Conservation (phyloP, 2,888 invertebrate genomes). For the Drosophila kanekoi region DNA sequence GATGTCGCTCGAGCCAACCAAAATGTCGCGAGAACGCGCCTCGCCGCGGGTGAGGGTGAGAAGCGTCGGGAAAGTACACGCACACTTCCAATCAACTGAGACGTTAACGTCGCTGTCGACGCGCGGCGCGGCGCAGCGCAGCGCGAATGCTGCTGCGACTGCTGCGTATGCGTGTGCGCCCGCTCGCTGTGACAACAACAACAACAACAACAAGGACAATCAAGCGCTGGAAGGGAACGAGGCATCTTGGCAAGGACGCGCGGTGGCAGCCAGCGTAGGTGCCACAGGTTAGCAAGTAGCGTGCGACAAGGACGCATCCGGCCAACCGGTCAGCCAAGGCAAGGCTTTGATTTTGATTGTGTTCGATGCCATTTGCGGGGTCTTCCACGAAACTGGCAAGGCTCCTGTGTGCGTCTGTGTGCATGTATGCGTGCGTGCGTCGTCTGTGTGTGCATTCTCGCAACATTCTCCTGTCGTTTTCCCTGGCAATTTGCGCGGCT, state of each 20-base stretch:
- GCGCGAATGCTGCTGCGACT: neutral
- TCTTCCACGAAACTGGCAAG: conserved; percentile 54
- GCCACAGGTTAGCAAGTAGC: conserved; percentile 62
- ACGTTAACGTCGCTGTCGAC: conserved; percentile 21
- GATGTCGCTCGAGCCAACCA: conserved; percentile 62
- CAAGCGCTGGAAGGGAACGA: conserved; percentile 2
- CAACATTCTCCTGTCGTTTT: conserved; percentile 58
- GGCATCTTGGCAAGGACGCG: conserved; percentile 44
- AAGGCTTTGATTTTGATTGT: conserved; percentile 25
- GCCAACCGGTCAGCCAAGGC: too few species aligned
- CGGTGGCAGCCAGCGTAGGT: conserved; percentile 21
- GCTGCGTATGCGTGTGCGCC: conserved; percentile 62
- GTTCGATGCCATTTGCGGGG: conserved; percentile 9
- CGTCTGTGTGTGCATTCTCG: conserved; percentile 1
- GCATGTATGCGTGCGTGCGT: too few species aligned
- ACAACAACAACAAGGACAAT: conserved; percentile 1
- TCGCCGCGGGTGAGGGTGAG: conserved; percentile 46
- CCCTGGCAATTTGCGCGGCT: conserved; percentile 56
- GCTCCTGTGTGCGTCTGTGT: conserved; percentile 23
- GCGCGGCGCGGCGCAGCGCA: neutral
- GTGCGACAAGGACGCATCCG: conserved; percentile 66
- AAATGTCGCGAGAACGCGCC: conserved; percentile 78
- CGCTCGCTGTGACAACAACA: conserved; percentile 63
- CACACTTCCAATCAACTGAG: conserved; percentile 67
- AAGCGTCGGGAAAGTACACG: conserved; percentile 50